phyloP scores from a whole-genome alignment of 2,888 invertebrate species.

The Panzeria rudis region DNA sequence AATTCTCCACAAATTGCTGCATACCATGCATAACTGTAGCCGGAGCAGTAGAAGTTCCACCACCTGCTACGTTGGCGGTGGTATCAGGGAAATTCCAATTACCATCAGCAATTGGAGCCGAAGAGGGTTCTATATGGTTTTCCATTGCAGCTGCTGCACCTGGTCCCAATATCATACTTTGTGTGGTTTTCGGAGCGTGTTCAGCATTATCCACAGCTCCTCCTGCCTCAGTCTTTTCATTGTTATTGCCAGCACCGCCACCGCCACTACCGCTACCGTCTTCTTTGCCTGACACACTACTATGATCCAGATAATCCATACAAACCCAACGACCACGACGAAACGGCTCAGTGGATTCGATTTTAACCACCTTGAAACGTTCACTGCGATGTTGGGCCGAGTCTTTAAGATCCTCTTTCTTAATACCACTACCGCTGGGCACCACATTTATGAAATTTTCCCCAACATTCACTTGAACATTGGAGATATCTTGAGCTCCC shows the following conservation, averaged over 20 bases:
- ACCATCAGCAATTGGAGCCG: constrained; percentile 78
- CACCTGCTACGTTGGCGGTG: constrained; percentile 19
- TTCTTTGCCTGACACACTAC: constrained; percentile 80
- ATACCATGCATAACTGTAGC: constrained; percentile 81
- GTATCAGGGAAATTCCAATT: constrained; percentile 79
- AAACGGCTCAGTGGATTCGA: constrained; percentile 97
- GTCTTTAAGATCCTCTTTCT: constrained; percentile 84
- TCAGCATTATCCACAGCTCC: constrained; percentile 67
- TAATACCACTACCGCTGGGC: constrained; percentile 84
- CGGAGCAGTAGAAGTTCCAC: constrained; percentile 84
- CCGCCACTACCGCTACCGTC: constrained; percentile 50
- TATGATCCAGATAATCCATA: constrained; percentile 96
- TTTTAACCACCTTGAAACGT: constrained; percentile 97
- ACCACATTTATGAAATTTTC: constrained; percentile 87
- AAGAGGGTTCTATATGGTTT: constrained; percentile 80
- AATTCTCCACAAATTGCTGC: constrained; percentile 76
- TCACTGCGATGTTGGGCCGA: constrained; percentile 91
- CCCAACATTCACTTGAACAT: constrained; percentile 87
- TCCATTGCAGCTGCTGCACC: constrained; percentile 76
- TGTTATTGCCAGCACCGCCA: constrained; percentile 77
- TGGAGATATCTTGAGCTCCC: constrained; percentile 83
- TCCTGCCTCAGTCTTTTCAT: constrained; percentile 80
- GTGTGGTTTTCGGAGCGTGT: constrained; percentile 78
- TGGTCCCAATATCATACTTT: constrained; percentile 81
- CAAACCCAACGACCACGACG: constrained; percentile 96